Percentiles rank a stretch among this genome's conserved stretches.
These are phyloP conservation scores for Amphiprion percula DNA, from an alignment of 2,113 vertebrate species.

Conservation along the genomic window DNA sequence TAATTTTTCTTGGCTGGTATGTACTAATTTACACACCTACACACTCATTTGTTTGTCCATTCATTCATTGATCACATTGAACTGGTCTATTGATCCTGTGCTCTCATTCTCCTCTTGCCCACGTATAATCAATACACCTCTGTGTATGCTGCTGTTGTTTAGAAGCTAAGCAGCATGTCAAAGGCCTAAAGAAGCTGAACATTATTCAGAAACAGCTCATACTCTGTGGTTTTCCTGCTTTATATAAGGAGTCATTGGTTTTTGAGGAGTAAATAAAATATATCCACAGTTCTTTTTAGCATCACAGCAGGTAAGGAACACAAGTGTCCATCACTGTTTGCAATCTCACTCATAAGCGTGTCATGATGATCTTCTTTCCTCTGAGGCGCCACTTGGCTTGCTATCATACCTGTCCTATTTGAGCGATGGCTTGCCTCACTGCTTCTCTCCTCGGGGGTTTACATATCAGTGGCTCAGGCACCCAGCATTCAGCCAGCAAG, in stretches of 20 bases:
- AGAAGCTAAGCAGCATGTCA: constrained; percentile 27
- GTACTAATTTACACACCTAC: constrained; percentile 57
- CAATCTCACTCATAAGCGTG: constrained; percentile 19
- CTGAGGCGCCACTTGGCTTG: constrained; percentile 48
- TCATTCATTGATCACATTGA: constrained; percentile 61
- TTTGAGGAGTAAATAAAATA: constrained; percentile 15
- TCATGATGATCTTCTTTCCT: constrained; percentile 30
- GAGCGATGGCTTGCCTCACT: constrained; percentile 46
- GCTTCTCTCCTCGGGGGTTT: constrained; percentile 35
- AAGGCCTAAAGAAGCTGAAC: constrained; percentile 26
- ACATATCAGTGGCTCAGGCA: constrained; percentile 37
- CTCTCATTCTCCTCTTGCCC: constrained; percentile 41
- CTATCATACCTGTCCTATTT: constrained; percentile 51
- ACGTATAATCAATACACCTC: constrained; percentile 47
- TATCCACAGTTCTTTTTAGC: constrained; percentile 15
- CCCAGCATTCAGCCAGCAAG: constrained; percentile 32
- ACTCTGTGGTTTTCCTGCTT: neutral
- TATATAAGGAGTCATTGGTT: constrained; percentile 7
- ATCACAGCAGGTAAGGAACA: constrained; percentile 41
- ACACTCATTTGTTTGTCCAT: constrained; percentile 69
- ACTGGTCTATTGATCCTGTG: constrained; percentile 54
- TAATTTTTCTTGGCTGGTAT: constrained; percentile 29
- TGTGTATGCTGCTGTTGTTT: constrained; percentile 44
- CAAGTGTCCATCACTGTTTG: constrained; percentile 25
- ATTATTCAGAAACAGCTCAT: constrained; percentile 14